A percentile compares a stretch with the other conserved stretches of the same genome.
These are phyloP conservation scores for Hydroisotoma schaefferi DNA, from an alignment of 2,888 invertebrate species.

Conservation along the genomic window DNA sequence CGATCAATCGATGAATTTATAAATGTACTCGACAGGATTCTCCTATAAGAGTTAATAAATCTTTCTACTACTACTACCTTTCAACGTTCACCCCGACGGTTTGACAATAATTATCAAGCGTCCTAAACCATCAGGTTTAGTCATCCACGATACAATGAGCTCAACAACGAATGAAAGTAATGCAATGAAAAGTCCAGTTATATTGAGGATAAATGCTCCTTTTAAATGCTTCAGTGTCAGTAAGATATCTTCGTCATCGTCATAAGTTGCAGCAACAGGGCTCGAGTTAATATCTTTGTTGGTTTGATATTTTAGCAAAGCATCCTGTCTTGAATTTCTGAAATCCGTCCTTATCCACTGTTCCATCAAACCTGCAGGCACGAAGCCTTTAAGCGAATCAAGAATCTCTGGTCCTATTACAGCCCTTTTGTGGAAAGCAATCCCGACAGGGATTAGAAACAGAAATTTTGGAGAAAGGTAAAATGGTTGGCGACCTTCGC, in stretches of 20 bases:
- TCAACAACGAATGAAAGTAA: too few relatives aligned
- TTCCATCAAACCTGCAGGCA: constrained; percentile 5
- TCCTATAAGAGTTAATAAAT: too few relatives aligned
- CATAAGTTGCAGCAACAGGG: neutral
- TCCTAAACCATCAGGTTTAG: too few relatives aligned
- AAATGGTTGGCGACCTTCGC: constrained; percentile 15
- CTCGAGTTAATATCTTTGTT: neutral
- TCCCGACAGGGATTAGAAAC: constrained; percentile 17
- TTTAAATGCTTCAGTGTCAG: constrained; percentile 23
- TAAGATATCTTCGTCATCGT: constrained; percentile 4
- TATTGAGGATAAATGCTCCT: constrained; percentile 20
- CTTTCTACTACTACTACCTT: too few relatives aligned
- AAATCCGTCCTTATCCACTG: constrained; percentile 16
- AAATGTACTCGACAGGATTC: too few relatives aligned
- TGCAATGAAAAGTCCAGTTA: neutral
- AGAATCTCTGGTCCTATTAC: constrained; percentile 16
- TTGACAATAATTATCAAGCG: too few relatives aligned
- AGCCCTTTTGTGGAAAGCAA: constrained; percentile 15
- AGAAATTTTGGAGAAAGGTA: constrained; percentile 12
- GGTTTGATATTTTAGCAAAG: too few relatives aligned
- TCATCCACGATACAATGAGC: too few relatives aligned
- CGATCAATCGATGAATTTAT: too few relatives aligned
- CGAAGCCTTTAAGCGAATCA: neutral
- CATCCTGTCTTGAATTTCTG: neutral
- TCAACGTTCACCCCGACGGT: too few relatives aligned